Evolutionary conservation across 2,797 vertebrate species (phyloP).

Genomic region (Anas acuta): DNA sequence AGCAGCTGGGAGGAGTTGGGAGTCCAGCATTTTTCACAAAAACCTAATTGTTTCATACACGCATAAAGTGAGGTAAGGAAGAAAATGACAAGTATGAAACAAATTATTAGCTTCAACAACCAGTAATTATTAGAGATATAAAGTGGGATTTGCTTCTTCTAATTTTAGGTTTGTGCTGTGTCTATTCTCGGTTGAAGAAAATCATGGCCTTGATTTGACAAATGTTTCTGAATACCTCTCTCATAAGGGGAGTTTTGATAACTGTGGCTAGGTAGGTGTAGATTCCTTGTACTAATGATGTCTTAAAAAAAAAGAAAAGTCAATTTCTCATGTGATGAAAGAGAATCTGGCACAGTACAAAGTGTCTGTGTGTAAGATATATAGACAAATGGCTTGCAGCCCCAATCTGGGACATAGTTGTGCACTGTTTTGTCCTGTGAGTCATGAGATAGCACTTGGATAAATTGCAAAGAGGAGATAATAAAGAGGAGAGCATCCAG

Average conservation of each 20-base stretch:
- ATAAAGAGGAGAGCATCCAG: background rate
- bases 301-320: background rate
- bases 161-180: background rate
- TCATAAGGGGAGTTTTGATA: background rate
- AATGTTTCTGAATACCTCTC: background rate
- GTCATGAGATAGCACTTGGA: background rate
- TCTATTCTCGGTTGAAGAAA: background rate
- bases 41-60: background rate
- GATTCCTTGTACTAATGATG: background rate
- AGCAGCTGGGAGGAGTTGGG: background rate
- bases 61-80: accelerated
- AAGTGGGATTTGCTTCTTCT: background rate
- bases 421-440: background rate
- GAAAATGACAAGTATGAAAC: background rate
- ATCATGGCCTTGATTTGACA: background rate
- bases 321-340: background rate
- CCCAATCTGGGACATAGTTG: background rate
- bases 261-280: background rate
- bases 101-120: background rate
- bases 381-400: background rate
- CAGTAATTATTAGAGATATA: background rate
- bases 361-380: background rate
- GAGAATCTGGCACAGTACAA: background rate
- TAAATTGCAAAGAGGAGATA: background rate
- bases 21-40: background rate